phyloP scores from a whole-genome alignment of 2,797 vertebrate genomes.

The Channallabes apus region DNA sequence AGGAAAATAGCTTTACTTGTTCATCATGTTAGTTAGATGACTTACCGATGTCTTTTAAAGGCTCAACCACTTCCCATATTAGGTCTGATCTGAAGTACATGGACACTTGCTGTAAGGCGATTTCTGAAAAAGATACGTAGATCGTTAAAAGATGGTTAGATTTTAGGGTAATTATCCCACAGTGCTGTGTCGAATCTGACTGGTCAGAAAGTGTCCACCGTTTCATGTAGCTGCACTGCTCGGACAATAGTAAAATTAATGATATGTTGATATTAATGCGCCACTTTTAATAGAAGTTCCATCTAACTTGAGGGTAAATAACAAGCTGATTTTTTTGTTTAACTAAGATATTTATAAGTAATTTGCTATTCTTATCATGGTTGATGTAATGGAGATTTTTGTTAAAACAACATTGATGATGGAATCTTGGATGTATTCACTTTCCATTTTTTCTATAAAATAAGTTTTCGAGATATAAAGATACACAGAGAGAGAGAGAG shows the following conservation, averaged over 20 bases:
- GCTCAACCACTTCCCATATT: conserved; percentile 95
- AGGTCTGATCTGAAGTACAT: conserved; percentile 98
- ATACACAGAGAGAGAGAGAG: not conserved
- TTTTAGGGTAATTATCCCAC: not conserved
- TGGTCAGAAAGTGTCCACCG: not conserved
- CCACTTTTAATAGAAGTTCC: not conserved
- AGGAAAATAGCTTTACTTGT: not conserved
- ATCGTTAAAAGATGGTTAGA: not conserved
- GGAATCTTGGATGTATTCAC: not conserved
- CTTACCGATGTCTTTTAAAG: conserved; percentile 93
- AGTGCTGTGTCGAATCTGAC: not conserved
- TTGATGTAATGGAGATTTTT: not conserved
- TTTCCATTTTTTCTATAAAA: not conserved
- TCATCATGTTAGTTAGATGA: not conserved
- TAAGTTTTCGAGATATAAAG: not conserved
- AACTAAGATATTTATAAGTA: too few relatives aligned
- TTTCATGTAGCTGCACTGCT: not conserved
- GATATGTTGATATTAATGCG: not conserved
- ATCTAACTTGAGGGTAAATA: not conserved
- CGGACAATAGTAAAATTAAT: not conserved
- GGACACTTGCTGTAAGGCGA: conserved; percentile 96
- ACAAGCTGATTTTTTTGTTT: not conserved
- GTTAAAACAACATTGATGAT: not conserved
- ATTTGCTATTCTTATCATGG: not conserved
- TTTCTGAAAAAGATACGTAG: conserved; percentile 75